These are phyloP conservation scores for Proteles cristata DNA, from an alignment of 2,113 vertebrate genomes.

Conservation along the genomic window DNA sequence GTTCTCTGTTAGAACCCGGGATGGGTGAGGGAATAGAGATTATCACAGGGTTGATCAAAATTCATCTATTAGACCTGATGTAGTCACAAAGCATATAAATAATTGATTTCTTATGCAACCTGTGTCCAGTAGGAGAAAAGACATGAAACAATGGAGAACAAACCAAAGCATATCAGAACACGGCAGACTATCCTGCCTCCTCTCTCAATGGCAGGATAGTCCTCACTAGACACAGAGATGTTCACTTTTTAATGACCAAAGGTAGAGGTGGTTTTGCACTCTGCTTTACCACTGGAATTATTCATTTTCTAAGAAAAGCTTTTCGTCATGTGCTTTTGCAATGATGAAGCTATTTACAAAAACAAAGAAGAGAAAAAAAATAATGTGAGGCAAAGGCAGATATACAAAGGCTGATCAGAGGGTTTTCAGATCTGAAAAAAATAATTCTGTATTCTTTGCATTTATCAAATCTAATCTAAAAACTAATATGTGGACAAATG, in stretches of 20 bases:
- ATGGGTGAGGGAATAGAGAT: not conserved
- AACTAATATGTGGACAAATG: not conserved
- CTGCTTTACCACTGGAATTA: not conserved
- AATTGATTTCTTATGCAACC: not conserved
- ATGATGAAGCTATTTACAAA: not conserved
- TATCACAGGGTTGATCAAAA: not conserved
- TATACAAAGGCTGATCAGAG: not conserved
- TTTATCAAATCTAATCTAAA: not conserved
- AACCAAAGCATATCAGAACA: not conserved
- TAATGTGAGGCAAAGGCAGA: not conserved
- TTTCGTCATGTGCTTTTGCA: not conserved
- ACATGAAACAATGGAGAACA: not conserved
- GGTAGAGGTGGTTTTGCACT: not conserved
- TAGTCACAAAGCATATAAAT: not conserved
- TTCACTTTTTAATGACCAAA: not conserved
- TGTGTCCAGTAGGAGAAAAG: not conserved
- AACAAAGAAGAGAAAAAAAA: not conserved
- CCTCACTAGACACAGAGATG: not conserved
- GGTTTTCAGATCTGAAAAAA: not conserved
- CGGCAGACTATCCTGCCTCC: rapidly evolving
- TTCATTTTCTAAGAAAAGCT: not conserved
- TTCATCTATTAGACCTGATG: not conserved
- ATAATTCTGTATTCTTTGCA: not conserved
- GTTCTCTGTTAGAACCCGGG: not conserved
- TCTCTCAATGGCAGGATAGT: not conserved